Percentiles rank a stretch among this genome's conserved stretches.
Evolutionary conservation across 1,140 invertebrate genomes (phyloP).

Genomic region (Bombus superbus): DNA sequence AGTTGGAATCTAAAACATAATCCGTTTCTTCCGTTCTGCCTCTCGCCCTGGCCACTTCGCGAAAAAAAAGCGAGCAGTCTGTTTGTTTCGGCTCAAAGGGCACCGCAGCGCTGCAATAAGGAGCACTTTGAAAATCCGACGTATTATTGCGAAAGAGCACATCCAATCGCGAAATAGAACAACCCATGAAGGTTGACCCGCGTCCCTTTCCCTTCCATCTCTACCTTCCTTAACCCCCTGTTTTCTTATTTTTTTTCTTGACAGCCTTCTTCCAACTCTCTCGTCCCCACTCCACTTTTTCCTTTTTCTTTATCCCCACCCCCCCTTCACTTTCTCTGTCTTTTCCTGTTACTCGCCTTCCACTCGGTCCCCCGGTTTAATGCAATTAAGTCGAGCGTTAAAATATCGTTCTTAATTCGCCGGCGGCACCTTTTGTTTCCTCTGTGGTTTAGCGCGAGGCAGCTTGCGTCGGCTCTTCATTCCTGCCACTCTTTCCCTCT

Average conservation of each 20-base stretch:
- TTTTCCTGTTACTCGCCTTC: constrained; percentile 37
- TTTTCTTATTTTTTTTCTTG: constrained; percentile 50
- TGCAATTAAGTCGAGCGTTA: constrained; percentile 76
- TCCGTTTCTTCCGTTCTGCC: constrained; percentile 44
- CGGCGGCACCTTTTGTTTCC: constrained; percentile 69
- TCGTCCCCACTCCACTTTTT: background rate
- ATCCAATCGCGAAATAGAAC: constrained; percentile 60
- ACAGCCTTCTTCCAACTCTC: background rate
- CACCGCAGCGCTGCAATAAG: constrained; percentile 30
- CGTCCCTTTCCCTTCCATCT: constrained; percentile 7
- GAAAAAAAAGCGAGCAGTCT: constrained; percentile 47
- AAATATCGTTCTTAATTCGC: constrained; percentile 76
- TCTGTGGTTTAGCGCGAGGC: constrained; percentile 57
- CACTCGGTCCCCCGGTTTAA: constrained; percentile 63
- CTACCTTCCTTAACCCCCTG: constrained; percentile 9
- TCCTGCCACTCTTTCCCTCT: constrained; percentile 10
- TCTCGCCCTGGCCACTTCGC: constrained; percentile 38
- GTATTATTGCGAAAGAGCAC: constrained; percentile 41
- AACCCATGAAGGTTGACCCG: constrained; percentile 40
- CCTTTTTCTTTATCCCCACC: background rate
- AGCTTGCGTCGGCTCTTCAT: constrained; percentile 7
- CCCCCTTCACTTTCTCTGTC: background rate
- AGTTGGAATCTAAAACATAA: constrained; percentile 50
- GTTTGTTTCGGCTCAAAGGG: constrained; percentile 54
- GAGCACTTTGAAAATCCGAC: constrained; percentile 53